These are phyloP conservation scores for Odontomyia ornata DNA, from an alignment of 2,888 invertebrate species.

Conservation along the genomic window DNA sequence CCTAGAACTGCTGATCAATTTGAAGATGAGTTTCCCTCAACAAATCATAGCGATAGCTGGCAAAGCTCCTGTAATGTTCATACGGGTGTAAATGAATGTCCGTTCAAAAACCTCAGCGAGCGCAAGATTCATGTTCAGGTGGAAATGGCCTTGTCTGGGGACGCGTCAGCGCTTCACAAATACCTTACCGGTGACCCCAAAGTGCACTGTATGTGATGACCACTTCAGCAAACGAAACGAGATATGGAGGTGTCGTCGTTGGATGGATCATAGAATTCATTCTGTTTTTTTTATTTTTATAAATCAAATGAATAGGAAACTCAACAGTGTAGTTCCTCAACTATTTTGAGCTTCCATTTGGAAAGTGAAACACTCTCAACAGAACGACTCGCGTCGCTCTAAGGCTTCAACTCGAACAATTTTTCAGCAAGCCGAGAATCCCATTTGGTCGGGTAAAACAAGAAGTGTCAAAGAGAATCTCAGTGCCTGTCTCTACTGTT, in stretches of 20 bases:
- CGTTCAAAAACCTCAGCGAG: too few species aligned
- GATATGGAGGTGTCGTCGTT: slow-evolving; percentile 17
- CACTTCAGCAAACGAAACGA: slow-evolving; percentile 35
- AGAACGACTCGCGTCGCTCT: neutral
- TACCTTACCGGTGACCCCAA: too few species aligned
- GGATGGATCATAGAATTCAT: slow-evolving; percentile 1
- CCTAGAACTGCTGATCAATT: too few species aligned
- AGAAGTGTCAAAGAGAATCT: slow-evolving; percentile 14
- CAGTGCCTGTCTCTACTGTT: neutral
- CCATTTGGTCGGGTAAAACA: neutral
- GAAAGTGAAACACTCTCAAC: neutral
- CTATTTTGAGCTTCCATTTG: neutral
- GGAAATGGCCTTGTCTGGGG: too few species aligned
- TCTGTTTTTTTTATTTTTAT: slow-evolving; percentile 38
- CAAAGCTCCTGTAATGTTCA: too few species aligned
- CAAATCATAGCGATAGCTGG: too few species aligned
- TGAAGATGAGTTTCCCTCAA: too few species aligned
- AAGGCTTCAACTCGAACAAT: neutral
- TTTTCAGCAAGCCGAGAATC: neutral
- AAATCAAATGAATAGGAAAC: neutral
- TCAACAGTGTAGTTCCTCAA: neutral
- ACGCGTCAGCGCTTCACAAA: too few species aligned
- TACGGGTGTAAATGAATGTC: too few species aligned
- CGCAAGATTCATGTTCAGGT: too few species aligned
- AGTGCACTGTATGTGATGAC: too few species aligned